Evolutionary conservation across 2,113 vertebrate genomes (phyloP), one percentile per base, ranked within the genome.

Genomic region (Neodon shergylaensis): DNA sequence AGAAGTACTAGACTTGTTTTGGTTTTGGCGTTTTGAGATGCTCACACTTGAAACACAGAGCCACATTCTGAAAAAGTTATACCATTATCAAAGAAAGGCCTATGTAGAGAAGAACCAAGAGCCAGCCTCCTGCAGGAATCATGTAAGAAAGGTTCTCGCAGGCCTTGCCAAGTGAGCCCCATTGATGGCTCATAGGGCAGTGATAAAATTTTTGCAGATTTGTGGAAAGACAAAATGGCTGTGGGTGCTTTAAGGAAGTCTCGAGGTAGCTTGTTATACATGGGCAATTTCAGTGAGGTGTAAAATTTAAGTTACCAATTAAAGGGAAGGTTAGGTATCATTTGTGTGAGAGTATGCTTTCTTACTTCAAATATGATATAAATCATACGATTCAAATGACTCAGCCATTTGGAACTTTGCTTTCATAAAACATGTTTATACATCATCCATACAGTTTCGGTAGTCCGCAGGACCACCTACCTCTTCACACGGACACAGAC

Each of bases 381-480:
- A 92, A 94, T 31, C 16, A 86, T 49, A 49, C 12, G 36, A 68
- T 96, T 85, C 70, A 78, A 79, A 73, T 68, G 13, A 78, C 24
- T 52, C 31, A 88, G 52, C 31, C 16, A 61, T 82, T 97, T 77
- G 47, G 36, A 92, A 54, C 91, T 88, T 79, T 82, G 36, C 36
- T 72, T 72, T 72, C 17, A 72, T 21, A 72, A 72, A 72, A 72
- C 21, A 39, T 7, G 70, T 21, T 72, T 39, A 72, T 72, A 21
- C 26, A 39, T 26, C 36, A 61, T 91, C 17, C 65, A 65, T 74
- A 82, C 0, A 85, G 44, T 86, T 91, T 88, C 33, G 42, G 28
- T 22, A 63, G 7, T 26, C 36, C 12, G 77, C 17, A 90, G 52
- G 47, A 44, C 14, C 6, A 66, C 63, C 14, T 19, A 13, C 24